These are phyloP conservation scores for Dreissena rostriformis DNA, from an alignment of 1,140 invertebrate species.

Conservation along the genomic window DNA sequence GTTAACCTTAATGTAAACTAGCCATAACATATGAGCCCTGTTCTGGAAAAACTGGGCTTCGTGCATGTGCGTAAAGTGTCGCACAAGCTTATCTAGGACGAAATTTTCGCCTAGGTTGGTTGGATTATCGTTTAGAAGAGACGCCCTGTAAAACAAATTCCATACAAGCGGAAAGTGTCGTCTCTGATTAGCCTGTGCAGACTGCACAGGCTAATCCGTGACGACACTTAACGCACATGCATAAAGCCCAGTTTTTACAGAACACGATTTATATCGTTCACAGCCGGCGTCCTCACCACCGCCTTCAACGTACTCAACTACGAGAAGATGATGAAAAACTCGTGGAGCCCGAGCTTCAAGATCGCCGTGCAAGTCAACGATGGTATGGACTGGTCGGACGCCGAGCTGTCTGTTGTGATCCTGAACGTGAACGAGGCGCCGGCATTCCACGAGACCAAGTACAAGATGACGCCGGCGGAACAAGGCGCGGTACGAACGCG, in stretches of 20 bases:
- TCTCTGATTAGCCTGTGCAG: no score
- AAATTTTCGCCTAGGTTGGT: no score
- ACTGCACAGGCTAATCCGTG: no score
- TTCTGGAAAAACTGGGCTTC: no score
- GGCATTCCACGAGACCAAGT: slow-evolving; percentile 47
- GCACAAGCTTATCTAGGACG: no score
- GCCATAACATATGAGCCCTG: no score
- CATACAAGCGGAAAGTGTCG: no score
- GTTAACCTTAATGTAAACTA: no score
- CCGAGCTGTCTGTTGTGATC: slow-evolving; percentile 5
- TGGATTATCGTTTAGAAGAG: no score
- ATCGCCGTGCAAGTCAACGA: slow-evolving; percentile 7
- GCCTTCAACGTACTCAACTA: slow-evolving; percentile 40
- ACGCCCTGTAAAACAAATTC: no score
- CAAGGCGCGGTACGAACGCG: slow-evolving; percentile 16
- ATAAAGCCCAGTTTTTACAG: neutral
- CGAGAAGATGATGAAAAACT: neutral
- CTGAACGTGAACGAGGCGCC: slow-evolving; percentile 48
- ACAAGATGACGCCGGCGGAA: slow-evolving; percentile 39
- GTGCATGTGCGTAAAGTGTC: no score
- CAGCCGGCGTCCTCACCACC: slow-evolving; percentile 40
- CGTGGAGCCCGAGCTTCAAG: neutral
- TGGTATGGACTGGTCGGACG: neutral
- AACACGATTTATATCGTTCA: neutral
- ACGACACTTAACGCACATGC: no score